phyloP scores from a whole-genome alignment of 2,888 invertebrate species.

The Zygogramma bicolorata region DNA sequence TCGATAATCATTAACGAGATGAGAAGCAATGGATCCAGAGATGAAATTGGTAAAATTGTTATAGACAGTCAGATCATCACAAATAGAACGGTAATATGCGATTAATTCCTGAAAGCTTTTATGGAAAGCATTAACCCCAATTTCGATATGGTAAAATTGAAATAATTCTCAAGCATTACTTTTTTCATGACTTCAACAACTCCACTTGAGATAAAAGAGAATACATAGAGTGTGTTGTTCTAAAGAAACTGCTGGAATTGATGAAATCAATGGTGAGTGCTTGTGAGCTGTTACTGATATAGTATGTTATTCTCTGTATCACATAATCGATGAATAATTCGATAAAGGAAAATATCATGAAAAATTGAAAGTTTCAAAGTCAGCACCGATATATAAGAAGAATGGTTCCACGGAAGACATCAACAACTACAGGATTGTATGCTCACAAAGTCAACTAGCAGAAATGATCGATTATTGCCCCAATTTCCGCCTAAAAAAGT shows the following conservation, averaged over 20 bases:
- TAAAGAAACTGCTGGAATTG: not conserved
- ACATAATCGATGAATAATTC: conserved; percentile 1
- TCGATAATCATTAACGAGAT: not conserved
- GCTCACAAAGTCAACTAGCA: not conserved
- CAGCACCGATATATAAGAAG: not conserved
- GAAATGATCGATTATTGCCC: not conserved
- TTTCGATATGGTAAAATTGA: not conserved
- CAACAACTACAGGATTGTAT: not conserved
- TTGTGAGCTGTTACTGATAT: not conserved
- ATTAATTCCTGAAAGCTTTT: not conserved
- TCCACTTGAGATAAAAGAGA: not conserved
- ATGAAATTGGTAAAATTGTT: not conserved
- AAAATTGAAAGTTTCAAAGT: not conserved
- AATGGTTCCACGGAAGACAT: not conserved
- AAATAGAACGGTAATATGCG: not conserved
- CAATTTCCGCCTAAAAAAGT: not conserved
- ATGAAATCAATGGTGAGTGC: not conserved
- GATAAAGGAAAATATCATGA: not conserved
- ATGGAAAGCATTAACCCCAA: not conserved
- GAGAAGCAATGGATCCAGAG: too few species aligned
- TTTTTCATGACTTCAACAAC: not conserved
- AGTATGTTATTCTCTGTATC: not conserved
- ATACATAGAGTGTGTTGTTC: not conserved
- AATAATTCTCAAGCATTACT: not conserved
- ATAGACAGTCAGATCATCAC: not conserved